A percentile compares a stretch with the other conserved stretches of the same genome.
Conservation (phyloP, 1,140 invertebrate genomes). For the Phenacoccus solenopsis region DNA sequence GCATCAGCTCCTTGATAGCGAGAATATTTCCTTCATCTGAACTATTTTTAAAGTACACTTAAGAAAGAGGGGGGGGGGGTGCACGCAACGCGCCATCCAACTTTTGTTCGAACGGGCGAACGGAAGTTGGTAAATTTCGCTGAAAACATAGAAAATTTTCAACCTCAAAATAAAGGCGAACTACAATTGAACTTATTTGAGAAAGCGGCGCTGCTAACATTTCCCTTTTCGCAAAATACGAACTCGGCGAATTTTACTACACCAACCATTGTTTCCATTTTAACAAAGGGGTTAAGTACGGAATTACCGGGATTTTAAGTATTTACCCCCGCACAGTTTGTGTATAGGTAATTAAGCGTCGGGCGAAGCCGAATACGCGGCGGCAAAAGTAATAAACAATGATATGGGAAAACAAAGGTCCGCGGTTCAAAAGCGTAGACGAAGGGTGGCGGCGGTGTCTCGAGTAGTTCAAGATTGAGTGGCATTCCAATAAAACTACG, state of each 20-base stretch:
- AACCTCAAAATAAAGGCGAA: slow-evolving; percentile 2
- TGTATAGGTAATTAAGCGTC: slow-evolving; percentile 17
- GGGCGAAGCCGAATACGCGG: not conserved
- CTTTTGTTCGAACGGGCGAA: not conserved
- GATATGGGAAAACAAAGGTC: slow-evolving; percentile 12
- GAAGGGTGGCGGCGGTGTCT: not conserved
- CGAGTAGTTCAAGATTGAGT: slow-evolving; percentile 10
- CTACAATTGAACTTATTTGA: not conserved
- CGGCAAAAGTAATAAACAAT: slow-evolving; percentile 5
- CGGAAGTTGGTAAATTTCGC: not conserved
- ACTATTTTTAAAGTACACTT: too few species aligned
- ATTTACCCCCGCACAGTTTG: slow-evolving; percentile 4
- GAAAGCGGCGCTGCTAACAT: not conserved
- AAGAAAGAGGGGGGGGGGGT: too few species aligned
- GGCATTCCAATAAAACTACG: slow-evolving; percentile 13
- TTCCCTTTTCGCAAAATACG: not conserved
- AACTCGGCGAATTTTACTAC: not conserved
- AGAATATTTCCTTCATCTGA: too few species aligned
- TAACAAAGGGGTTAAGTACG: slow-evolving; percentile 1
- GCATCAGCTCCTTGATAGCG: too few species aligned
- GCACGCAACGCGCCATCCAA: too few species aligned
- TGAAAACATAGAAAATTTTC: not conserved
- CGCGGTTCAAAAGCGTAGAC: not conserved
- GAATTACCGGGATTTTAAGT: not conserved
- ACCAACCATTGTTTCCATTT: not conserved